Evolutionary conservation across 2,888 invertebrate species (phyloP).

Genomic region (Hirudinaria manillensis): DNA sequence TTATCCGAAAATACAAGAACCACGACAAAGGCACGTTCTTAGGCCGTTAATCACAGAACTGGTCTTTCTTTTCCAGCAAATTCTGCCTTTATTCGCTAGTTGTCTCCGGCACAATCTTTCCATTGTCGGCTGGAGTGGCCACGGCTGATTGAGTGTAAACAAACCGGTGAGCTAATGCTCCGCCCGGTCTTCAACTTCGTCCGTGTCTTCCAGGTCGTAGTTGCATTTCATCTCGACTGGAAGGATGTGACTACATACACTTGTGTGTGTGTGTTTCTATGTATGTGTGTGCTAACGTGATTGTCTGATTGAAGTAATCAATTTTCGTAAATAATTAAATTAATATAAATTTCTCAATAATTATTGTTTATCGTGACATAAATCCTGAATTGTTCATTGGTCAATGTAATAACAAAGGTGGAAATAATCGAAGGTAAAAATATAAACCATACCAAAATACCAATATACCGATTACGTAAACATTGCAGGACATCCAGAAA

Average conservation of each 20-base stretch:
- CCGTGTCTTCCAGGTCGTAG: not conserved
- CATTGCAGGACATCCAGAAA: no score
- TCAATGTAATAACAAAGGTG: no score
- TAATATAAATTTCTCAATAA: no score
- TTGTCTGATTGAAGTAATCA: not conserved
- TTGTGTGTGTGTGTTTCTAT: not conserved
- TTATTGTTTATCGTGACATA: no score
- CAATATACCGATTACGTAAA: no score
- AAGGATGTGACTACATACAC: not conserved
- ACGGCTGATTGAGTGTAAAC: constrained; percentile 16
- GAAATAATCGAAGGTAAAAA: no score
- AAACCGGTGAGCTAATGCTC: not conserved
- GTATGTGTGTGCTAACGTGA: not conserved
- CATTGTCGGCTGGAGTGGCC: not conserved
- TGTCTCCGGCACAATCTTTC: constrained; percentile 9
- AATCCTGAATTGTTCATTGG: no score
- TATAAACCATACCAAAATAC: no score
- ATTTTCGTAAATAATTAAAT: no score
- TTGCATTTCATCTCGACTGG: not conserved
- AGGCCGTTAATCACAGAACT: not conserved
- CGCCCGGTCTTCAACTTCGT: not conserved
- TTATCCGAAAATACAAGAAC: not conserved
- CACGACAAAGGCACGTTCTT: constrained; percentile 1
- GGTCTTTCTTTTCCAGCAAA: not conserved
- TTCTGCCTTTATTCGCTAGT: constrained; percentile 14